Evolutionary conservation across 2,797 vertebrate genomes (phyloP).

Genomic region (Gymnopithys bicolor): DNA sequence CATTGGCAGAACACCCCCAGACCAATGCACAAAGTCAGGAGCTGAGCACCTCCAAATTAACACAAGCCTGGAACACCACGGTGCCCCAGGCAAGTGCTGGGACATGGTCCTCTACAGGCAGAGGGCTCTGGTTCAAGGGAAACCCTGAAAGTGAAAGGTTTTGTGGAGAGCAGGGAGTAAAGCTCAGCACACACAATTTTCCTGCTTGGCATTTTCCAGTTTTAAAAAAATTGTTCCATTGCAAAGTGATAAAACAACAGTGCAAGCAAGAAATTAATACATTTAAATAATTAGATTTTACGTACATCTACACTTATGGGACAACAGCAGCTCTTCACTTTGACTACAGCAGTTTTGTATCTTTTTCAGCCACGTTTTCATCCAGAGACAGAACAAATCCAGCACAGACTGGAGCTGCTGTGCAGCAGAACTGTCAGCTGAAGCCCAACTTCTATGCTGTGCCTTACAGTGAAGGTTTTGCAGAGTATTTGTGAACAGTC

Average conservation of each 20-base stretch:
- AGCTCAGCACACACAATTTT: neutral
- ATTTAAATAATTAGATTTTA: neutral
- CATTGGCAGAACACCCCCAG: neutral
- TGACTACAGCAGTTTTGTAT: fast-evolving
- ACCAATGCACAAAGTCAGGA: neutral
- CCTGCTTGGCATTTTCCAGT: neutral
- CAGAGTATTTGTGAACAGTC: neutral
- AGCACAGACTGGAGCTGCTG: fast-evolving
- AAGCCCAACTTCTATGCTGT: fast-evolving
- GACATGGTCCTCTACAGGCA: neutral
- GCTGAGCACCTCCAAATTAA: neutral
- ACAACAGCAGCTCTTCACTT: neutral
- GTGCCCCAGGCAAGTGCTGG: neutral
- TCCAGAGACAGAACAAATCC: fast-evolving
- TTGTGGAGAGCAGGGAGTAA: neutral
- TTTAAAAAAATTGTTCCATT: neutral
- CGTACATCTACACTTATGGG: fast-evolving
- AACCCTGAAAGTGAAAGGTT: neutral
- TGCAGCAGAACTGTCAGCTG: neutral
- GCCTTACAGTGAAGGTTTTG: neutral
- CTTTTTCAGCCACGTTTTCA: fast-evolving
- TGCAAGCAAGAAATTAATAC: neutral
- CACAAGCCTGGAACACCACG: fast-evolving
- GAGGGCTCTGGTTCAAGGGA: neutral
- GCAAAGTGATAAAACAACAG: neutral